Conservation (phyloP, 1,140 invertebrate genomes). For the Apis cerana region DNA sequence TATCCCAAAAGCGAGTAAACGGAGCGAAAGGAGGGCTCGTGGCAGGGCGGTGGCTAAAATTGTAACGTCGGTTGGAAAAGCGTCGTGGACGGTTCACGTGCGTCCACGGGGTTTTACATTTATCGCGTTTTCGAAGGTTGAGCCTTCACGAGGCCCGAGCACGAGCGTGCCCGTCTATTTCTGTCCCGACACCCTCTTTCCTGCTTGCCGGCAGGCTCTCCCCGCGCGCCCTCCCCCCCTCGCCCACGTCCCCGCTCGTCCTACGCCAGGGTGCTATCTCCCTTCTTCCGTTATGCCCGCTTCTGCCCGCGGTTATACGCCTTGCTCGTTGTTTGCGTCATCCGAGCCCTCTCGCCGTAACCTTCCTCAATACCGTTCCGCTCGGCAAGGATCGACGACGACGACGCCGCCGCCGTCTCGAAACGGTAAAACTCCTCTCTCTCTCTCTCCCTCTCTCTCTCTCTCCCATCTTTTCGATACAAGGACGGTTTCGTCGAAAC, state of each 20-base stretch:
- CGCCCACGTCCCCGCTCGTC: slow-evolving; percentile 47
- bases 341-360: slow-evolving; percentile 41
- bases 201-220: slow-evolving; percentile 52
- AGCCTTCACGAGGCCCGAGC: slow-evolving; percentile 59
- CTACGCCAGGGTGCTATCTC: slow-evolving; percentile 54
- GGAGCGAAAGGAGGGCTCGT: too few relatives aligned
- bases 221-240: slow-evolving; percentile 28
- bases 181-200: slow-evolving; percentile 72
- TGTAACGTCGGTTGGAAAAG: slow-evolving; percentile 9
- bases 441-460: too few relatives aligned
- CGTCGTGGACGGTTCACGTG: slow-evolving; percentile 46
- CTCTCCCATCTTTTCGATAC: too few relatives aligned
- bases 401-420: background rate
- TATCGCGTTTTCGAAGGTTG: slow-evolving; percentile 62
- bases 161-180: slow-evolving; percentile 65
- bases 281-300: slow-evolving; percentile 60
- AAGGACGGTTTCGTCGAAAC: too few relatives aligned
- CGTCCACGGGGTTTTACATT: slow-evolving; percentile 42
- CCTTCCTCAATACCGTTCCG: slow-evolving; percentile 47
- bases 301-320: slow-evolving; percentile 57
- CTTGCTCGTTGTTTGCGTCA: slow-evolving; percentile 61
- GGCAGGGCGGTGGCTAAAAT: slow-evolving; percentile 46
- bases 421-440: background rate
- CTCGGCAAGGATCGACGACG: slow-evolving; percentile 22
- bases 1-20: too few relatives aligned